These are phyloP conservation scores for Folsomia candida DNA, from an alignment of 2,888 invertebrate genomes.

Conservation along the genomic window DNA sequence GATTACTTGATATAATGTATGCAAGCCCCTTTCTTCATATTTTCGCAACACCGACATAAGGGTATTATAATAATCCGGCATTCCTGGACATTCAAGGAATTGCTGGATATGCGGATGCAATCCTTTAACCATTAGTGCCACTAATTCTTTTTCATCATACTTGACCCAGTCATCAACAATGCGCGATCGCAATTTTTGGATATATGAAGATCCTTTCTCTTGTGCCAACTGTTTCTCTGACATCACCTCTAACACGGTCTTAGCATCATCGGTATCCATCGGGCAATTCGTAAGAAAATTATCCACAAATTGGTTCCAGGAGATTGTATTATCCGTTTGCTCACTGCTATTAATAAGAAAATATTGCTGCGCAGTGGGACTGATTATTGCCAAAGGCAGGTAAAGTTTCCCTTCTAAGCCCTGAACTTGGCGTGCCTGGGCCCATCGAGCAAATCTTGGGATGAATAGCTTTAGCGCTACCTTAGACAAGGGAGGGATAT, in stretches of 20 bases:
- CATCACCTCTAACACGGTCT: background rate
- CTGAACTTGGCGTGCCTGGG: background rate
- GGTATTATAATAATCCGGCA: background rate
- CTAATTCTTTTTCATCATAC: background rate
- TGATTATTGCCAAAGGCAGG: background rate
- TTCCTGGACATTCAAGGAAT: background rate
- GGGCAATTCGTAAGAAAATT: background rate
- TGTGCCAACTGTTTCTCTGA: background rate
- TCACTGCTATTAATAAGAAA: background rate
- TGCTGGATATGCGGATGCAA: background rate
- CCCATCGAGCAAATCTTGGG: background rate
- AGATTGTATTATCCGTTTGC: background rate
- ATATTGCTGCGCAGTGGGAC: background rate
- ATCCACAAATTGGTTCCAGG: background rate
- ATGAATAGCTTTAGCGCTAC: background rate
- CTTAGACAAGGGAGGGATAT: background rate
- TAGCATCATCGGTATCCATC: background rate
- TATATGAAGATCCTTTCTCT: background rate
- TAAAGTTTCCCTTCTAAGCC: background rate
- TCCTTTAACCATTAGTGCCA: background rate
- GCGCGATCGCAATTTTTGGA: background rate
- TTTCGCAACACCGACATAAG: background rate
- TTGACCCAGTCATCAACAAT: background rate
- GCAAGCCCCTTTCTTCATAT: background rate
- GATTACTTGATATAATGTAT: no score